A percentile compares a stretch with the other conserved stretches of the same genome.
Evolutionary conservation across 1,140 invertebrate species (phyloP).

Genomic region (Pseudomyrmex dendroicus): DNA sequence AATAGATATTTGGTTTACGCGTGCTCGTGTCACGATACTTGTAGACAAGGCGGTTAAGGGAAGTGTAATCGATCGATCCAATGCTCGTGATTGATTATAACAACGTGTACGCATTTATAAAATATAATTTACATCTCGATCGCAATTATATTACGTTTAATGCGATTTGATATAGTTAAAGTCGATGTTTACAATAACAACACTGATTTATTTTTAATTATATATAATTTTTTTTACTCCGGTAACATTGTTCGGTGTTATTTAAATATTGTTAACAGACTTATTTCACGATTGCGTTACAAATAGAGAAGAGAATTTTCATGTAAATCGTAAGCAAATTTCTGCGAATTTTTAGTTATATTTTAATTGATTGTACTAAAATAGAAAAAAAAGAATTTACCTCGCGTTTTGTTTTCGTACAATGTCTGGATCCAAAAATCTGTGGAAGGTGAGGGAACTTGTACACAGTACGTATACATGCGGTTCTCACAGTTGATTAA

Average conservation of each 20-base stretch:
- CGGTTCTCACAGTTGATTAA: constrained; percentile 78
- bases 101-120: not conserved
- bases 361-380: constrained; percentile 19
- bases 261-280: not conserved
- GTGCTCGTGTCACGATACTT: constrained; percentile 58
- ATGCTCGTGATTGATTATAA: constrained; percentile 60
- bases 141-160: not conserved
- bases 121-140: constrained; percentile 11
- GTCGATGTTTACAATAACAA: not conserved
- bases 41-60: constrained; percentile 52
- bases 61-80: constrained; percentile 73
- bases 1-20: constrained; percentile 69
- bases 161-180: not conserved
- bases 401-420: constrained; percentile 1
- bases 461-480: constrained; percentile 37
- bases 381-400: not conserved
- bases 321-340: too few species aligned
- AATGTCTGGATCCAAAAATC: constrained; percentile 24
- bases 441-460: not conserved
- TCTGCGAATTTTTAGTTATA: too few species aligned
- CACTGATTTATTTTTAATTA: not conserved
- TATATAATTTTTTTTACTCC: not conserved
- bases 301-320: not conserved
- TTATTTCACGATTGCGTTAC: not conserved
- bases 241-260: not conserved